A percentile compares a stretch with the other conserved stretches of the same genome.
Evolutionary conservation across 1,140 invertebrate genomes (phyloP).

Genomic region (Neotoxoptera formosana): DNA sequence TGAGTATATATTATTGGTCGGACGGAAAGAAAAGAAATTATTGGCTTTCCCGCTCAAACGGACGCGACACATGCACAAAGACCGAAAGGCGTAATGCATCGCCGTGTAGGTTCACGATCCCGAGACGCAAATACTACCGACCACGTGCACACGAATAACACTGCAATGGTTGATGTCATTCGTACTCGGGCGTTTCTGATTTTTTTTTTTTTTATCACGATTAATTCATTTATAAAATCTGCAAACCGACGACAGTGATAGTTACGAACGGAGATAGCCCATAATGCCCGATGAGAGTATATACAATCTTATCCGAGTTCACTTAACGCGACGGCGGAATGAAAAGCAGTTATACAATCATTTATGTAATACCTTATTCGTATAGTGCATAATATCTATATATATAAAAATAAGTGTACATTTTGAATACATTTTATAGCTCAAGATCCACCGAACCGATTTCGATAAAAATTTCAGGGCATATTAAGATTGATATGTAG

Average conservation of each 20-base stretch:
- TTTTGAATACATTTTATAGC: no score
- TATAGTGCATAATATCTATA: no score
- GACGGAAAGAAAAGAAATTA: not conserved
- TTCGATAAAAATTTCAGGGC: no score
- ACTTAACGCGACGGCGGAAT: no score
- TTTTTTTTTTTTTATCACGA: not conserved
- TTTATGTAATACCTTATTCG: no score
- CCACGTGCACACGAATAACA: not conserved
- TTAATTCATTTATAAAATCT: not conserved
- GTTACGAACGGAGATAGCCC: not conserved
- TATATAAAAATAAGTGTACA: no score
- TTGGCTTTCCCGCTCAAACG: not conserved
- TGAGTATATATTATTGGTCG: not conserved
- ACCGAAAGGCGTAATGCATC: not conserved
- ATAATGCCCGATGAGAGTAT: no score
- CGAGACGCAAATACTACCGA: not conserved
- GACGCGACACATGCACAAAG: not conserved
- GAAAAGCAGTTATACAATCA: no score
- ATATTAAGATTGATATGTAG: no score
- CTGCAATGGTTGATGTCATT: not conserved
- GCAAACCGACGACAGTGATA: not conserved
- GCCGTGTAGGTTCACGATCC: not conserved
- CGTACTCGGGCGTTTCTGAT: not conserved
- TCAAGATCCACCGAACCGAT: no score
- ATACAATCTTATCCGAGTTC: no score